Evolutionary conservation across 2,888 invertebrate species (phyloP), one percentile per base, ranked within the genome.

Genomic region (Drosophila stalkeri): DNA sequence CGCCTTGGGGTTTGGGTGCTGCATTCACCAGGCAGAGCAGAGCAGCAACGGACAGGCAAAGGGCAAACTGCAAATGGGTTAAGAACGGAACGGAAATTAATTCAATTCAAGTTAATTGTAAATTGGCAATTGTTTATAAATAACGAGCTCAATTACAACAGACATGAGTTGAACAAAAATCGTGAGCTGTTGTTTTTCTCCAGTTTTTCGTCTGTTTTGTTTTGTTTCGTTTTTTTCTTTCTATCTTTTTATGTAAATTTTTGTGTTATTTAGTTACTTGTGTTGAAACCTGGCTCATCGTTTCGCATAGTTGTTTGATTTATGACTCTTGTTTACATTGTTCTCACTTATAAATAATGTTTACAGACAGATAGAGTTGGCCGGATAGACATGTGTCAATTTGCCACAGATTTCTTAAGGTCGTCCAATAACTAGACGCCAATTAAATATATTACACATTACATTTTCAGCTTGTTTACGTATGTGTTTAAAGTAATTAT

Each of bases 1-100:
- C 89, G 37, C 92, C 72, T 94, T 95, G 96, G 27, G 96, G 94
- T 89, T 95, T 95, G 33, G 96, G 95, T n/a, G 93, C 93, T 56
- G 92, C 93, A 47, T 92, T 87, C 35, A 94, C 94, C 69, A 94
- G 89, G 59, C 93, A 92, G 27, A 92, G 80, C 66, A 88, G 59
- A 16, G 91, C 86, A 56, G 90, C 78, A 56, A 81, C 91, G 46
- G 91, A 61, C 55, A 92, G 75, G 55, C 93, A 83, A 64, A 92
- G 75, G 72, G 84, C 84, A 59, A 93, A 82, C 92, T 92, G 77
- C 39, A 75, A 80, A 73, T 91, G 72, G 43, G 81, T 89, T 73
- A 70, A 69, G 72, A 67, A 68, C 61, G 72, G 57, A 75, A 70
- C 61, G 70, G 66, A 77, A 68, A 69, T 80, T 75, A 71, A 73